Conservation (phyloP, 2,888 invertebrate genomes). For the Abrostola triplasia region DNA sequence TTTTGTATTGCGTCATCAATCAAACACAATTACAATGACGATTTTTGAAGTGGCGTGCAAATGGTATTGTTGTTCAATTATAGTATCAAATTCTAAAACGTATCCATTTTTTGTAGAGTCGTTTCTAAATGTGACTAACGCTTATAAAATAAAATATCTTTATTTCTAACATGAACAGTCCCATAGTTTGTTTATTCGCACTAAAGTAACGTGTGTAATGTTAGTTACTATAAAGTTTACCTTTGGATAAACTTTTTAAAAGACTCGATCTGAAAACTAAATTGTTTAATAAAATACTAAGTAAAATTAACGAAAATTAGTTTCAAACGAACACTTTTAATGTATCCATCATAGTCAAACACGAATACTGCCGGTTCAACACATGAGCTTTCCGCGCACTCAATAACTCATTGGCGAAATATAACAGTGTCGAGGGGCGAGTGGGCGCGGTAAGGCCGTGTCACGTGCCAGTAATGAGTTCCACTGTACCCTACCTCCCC, state of each 20-base stretch:
- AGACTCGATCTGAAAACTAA: neutral
- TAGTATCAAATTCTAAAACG: slow-evolving; percentile 35
- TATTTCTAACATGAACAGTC: too few relatives aligned
- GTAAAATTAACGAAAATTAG: slow-evolving; percentile 21
- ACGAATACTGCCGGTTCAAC: slow-evolving; percentile 73
- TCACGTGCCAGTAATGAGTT: slow-evolving; percentile 88
- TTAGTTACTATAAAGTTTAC: too few relatives aligned
- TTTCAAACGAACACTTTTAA: slow-evolving; percentile 43
- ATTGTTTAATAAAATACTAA: neutral
- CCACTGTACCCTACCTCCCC: slow-evolving; percentile 73
- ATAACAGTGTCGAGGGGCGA: slow-evolving; percentile 74
- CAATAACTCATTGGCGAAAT: slow-evolving; percentile 87
- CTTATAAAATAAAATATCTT: too few relatives aligned
- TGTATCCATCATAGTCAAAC: slow-evolving; percentile 64
- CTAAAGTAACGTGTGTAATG: too few relatives aligned
- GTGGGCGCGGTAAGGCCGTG: slow-evolving; percentile 78
- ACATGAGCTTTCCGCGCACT: slow-evolving; percentile 82
- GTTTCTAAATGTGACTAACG: neutral
- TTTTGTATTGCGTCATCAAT: slow-evolving; percentile 85
- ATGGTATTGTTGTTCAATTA: slow-evolving; percentile 37
- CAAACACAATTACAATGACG: slow-evolving; percentile 78
- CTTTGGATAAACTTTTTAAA: neutral
- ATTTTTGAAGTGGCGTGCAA: slow-evolving; percentile 49
- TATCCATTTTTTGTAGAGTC: neutral
- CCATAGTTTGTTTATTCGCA: too few relatives aligned